These are phyloP conservation scores for Heliconius eleuchia DNA, from an alignment of 1,140 invertebrate species.

Conservation along the genomic window DNA sequence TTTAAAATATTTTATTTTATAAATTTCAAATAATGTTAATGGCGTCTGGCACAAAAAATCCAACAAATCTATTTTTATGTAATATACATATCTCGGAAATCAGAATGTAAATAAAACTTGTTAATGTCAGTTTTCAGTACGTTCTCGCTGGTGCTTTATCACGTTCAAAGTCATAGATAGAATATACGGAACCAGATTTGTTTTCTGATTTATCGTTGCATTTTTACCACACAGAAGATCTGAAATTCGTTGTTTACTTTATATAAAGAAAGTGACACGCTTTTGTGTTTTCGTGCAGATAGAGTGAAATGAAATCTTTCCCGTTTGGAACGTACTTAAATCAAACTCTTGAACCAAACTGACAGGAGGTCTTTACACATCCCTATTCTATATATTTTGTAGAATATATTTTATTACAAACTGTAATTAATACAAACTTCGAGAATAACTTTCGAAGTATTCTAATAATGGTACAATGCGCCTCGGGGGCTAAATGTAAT, in stretches of 20 bases:
- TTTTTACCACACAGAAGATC: background rate
- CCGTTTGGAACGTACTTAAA: background rate
- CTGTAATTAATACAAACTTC: constrained; percentile 27
- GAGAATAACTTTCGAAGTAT: constrained; percentile 40
- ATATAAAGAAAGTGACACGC: background rate
- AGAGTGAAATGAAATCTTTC: background rate
- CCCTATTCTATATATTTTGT: background rate
- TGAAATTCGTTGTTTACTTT: background rate
- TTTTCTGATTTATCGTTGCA: background rate
- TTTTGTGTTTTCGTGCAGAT: background rate
- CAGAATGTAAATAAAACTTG: constrained; percentile 10
- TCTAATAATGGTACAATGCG: constrained; percentile 52
- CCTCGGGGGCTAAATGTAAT: constrained; percentile 52
- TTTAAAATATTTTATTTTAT: background rate
- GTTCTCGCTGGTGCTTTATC: constrained; percentile 8
- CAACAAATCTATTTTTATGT: background rate
- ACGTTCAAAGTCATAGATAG: constrained; percentile 7
- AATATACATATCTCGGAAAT: background rate
- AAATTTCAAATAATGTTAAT: background rate
- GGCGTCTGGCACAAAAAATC: background rate
- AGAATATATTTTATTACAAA: background rate
- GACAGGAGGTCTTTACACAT: too few relatives aligned
- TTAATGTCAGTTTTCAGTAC: constrained; percentile 16
- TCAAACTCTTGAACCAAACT: background rate
- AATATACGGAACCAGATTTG: background rate